Conservation (phyloP, 2,888 invertebrate species). For the Drosophila putrida region DNA sequence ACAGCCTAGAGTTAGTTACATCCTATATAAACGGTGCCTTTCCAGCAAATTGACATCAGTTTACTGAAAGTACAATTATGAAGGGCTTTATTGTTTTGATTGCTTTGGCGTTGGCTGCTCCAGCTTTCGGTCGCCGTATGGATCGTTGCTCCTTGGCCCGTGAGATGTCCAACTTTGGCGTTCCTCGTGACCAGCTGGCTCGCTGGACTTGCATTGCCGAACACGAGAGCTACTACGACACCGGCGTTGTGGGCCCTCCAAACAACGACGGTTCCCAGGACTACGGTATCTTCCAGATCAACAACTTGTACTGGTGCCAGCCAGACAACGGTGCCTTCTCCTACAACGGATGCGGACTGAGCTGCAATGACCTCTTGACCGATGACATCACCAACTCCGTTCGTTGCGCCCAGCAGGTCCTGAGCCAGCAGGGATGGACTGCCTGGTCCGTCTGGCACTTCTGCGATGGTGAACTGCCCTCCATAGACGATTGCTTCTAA, state of each 20-base stretch:
- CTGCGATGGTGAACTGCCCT: constrained; percentile 41
- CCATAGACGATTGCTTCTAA: too few relatives aligned
- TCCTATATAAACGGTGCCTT: too few relatives aligned
- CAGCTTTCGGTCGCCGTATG: too few relatives aligned
- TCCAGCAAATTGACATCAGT: too few relatives aligned
- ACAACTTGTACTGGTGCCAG: constrained; percentile 82
- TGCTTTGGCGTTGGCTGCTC: too few relatives aligned
- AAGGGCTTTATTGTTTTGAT: too few relatives aligned
- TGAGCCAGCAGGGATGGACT: constrained; percentile 75
- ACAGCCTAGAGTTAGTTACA: too few relatives aligned
- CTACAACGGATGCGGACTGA: constrained; percentile 73
- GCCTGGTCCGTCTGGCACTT: constrained; percentile 81
- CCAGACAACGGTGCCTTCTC: constrained; percentile 67
- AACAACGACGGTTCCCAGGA: too few relatives aligned
- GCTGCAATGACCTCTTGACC: constrained; percentile 72
- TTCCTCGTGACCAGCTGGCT: constrained; percentile 63
- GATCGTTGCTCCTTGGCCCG: constrained; percentile 1
- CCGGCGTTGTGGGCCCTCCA: too few relatives aligned
- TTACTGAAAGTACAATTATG: too few relatives aligned
- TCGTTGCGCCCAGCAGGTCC: constrained; percentile 74
- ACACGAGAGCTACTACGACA: constrained; percentile 85
- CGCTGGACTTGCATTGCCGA: constrained; percentile 79
- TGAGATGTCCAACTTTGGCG: constrained; percentile 13
- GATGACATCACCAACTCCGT: constrained; percentile 75
- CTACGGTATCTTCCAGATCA: constrained; percentile 78